Percentiles rank a stretch among this genome's conserved stretches.
Conservation (phyloP, 2,888 invertebrate species). For the Phasia obesa region DNA sequence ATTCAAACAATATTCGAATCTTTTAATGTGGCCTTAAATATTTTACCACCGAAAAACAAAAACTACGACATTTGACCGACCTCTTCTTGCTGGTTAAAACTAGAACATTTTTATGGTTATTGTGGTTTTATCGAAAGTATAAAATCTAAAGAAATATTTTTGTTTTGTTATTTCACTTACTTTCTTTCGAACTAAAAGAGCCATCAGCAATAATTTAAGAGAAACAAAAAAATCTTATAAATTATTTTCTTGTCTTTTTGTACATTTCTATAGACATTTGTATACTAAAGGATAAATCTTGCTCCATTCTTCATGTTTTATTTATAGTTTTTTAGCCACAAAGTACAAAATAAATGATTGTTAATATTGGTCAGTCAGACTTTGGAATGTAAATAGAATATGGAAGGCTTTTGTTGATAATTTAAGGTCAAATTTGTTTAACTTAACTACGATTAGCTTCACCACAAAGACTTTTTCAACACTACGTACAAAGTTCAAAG, state of each 20-base stretch:
- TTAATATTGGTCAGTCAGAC: too few species aligned
- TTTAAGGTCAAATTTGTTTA: too few species aligned
- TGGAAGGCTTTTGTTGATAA: too few species aligned
- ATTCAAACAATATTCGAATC: neutral
- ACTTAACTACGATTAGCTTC: too few species aligned
- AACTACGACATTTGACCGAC: conserved; percentile 3
- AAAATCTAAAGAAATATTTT: too few species aligned
- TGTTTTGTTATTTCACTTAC: neutral
- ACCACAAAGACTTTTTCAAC: too few species aligned
- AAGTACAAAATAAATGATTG: too few species aligned
- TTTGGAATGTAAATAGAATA: too few species aligned
- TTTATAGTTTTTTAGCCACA: too few species aligned
- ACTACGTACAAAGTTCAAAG: too few species aligned
- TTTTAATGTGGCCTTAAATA: conserved; percentile 2
- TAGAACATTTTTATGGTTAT: neutral
- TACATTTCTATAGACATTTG: neutral
- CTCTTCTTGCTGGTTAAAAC: neutral
- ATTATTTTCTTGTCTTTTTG: neutral
- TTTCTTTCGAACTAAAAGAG: neutral
- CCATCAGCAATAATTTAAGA: conserved; percentile 6
- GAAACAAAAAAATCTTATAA: neutral
- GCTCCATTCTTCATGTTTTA: too few species aligned
- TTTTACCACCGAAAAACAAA: conserved; percentile 21
- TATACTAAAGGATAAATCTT: too few species aligned
- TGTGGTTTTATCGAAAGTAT: neutral